A percentile compares a stretch with the other conserved stretches of the same genome.
phyloP scores from a whole-genome alignment of 1,140 invertebrate species.

The Magallana gigas region DNA sequence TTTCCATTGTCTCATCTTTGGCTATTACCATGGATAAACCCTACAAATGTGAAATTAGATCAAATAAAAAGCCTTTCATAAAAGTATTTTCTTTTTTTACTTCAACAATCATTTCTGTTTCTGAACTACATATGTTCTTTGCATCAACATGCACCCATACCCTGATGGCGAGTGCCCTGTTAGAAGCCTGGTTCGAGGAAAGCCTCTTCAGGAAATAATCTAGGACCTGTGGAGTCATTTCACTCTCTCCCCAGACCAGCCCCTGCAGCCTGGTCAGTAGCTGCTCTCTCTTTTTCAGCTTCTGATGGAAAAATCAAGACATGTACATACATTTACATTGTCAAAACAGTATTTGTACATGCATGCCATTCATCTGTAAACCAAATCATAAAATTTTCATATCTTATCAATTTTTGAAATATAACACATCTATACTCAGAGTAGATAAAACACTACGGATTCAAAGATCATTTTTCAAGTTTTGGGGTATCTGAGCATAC shows the following conservation, averaged over 20 bases:
- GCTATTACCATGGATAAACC: constrained; percentile 85
- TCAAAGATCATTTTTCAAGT: too few species aligned
- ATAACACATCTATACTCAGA: too few species aligned
- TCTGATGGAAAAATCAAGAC: constrained; percentile 67
- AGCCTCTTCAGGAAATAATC: constrained; percentile 94
- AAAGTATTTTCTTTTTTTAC: too few species aligned
- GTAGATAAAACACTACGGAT: too few species aligned
- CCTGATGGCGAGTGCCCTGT: constrained; percentile 88
- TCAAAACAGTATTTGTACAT: too few species aligned
- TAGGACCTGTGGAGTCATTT: constrained; percentile 86
- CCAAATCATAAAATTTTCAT: too few species aligned
- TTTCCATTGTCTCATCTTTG: constrained; percentile 71
- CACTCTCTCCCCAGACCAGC: constrained; percentile 80
- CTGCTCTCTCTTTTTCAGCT: constrained; percentile 88
- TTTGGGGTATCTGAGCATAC: neutral
- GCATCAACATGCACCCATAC: constrained; percentile 64
- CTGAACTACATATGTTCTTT: too few species aligned
- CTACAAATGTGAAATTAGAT: constrained; percentile 76
- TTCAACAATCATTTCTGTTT: too few species aligned
- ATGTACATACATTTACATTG: too few species aligned
- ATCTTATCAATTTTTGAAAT: too few species aligned
- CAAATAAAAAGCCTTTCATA: neutral
- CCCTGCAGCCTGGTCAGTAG: constrained; percentile 87
- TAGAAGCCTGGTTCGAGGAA: constrained; percentile 88
- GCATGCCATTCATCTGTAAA: too few species aligned